Conservation (phyloP, 2,888 invertebrate species). For the Exocentrus adspersus region DNA sequence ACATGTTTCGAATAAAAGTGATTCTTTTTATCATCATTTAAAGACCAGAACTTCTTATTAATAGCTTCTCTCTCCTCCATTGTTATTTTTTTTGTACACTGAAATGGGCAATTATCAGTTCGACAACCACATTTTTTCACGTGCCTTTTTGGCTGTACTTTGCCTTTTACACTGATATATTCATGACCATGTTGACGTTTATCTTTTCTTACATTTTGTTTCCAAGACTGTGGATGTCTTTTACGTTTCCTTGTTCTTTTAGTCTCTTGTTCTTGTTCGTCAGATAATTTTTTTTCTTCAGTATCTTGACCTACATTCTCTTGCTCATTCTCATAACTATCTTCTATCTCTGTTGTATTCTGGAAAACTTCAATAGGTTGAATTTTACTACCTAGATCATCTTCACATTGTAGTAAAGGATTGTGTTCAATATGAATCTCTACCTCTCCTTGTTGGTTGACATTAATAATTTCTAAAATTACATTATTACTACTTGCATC, state of each 20-base stretch:
- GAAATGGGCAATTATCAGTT: not conserved
- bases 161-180: not conserved
- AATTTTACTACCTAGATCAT: no score
- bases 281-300: no score
- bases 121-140: not conserved
- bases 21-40: slow-evolving; percentile 4
- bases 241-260: not conserved
- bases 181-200: not conserved
- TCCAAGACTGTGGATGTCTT: not conserved
- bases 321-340: no score
- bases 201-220: not conserved
- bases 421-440: no score
- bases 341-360: no score
- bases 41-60: not conserved
- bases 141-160: not conserved
- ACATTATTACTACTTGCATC: no score
- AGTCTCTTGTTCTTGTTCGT: not conserved
- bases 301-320: no score
- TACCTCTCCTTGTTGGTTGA: no score
- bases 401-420: no score
- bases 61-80: not conserved
- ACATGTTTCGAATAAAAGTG: slow-evolving; percentile 16
- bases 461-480: no score
- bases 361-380: no score
- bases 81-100: not conserved